Base-by-base conservation (phyloP, 2,888 invertebrate genomes). In the Gymnosoma rotundatum region DNA sequence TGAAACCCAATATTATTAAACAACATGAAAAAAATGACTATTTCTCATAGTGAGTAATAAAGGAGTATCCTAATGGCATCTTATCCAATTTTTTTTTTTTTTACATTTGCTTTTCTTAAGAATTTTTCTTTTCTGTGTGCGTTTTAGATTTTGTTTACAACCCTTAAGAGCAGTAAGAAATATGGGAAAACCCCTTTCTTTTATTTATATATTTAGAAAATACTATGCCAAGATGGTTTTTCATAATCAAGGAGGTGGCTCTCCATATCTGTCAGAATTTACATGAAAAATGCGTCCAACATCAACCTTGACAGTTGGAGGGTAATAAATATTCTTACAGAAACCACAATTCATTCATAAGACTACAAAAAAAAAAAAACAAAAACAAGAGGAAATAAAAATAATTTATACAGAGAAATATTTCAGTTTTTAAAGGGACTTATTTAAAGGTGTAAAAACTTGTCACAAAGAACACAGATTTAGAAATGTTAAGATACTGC, bases 221-320 rank as follows among this genome's bases (percentile, higher is more conserved):
- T 42, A 14, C 61, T 0, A 42, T 21, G 18, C 10, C 20, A 1
- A 61, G 42, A 14, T 20, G 36, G 32, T 60, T 58, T 48, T 42
- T 50, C 42, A 9, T 45, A 63, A 52, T 52, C 48, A 56, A 48
- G 12, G 45, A 61, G 78, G 5, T 79, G 36, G 63, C 18, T 16
- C 1, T 12, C 2, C 42, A 12, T 42, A 58, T 66, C 72, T 74
- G 83, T 50, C 78, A 64, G 63, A 83, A 75, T 86, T 87, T 86
- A 87, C 87, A 89, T 88, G 89, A 89, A 87, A 89, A 90, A 90
- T 89, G 88, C 87, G 84, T 85, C 79, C 82, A 85, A 75, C 85
- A 83, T 85, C 76, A 85, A 88, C 87, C 87, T 87, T 87, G 84
- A 87, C 88, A 87, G 87, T 87, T 86, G 82, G 85, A 86, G 84